Percentiles rank a stretch among this genome's conserved stretches.
These are phyloP conservation scores for Zaprionus camerounensis DNA, from an alignment of 1,140 invertebrate genomes.

Conservation along the genomic window DNA sequence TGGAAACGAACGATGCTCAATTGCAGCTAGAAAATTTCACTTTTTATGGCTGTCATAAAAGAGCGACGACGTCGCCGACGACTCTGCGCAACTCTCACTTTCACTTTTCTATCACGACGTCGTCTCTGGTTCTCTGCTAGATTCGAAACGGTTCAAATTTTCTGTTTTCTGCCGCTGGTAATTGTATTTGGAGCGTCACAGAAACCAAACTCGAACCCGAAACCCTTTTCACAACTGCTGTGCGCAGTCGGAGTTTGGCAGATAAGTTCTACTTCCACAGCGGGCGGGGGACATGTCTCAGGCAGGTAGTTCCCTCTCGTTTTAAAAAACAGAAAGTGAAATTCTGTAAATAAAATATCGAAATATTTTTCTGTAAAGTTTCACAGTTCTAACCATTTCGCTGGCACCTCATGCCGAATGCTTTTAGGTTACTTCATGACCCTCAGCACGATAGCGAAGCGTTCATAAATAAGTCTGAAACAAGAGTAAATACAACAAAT, in stretches of 20 bases:
- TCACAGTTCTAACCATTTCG: neutral
- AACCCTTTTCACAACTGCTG: slow-evolving; percentile 62
- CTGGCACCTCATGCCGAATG: neutral
- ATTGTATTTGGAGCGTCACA: slow-evolving; percentile 73
- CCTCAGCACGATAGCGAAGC: slow-evolving; percentile 37
- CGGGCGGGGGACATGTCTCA: slow-evolving; percentile 31
- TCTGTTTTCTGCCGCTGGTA: slow-evolving; percentile 39
- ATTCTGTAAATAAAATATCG: neutral
- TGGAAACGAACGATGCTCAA: slow-evolving; percentile 32
- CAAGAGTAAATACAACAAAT: slow-evolving; percentile 55
- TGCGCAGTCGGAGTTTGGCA: slow-evolving; percentile 32
- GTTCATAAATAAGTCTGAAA: slow-evolving; percentile 61
- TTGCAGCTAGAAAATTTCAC: slow-evolving; percentile 69
- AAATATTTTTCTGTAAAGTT: neutral
- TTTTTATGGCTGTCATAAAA: slow-evolving; percentile 80
- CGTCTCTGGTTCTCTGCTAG: slow-evolving; percentile 52
- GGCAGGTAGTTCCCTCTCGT: slow-evolving; percentile 4
- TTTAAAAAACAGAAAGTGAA: slow-evolving; percentile 3
- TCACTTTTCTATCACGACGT: slow-evolving; percentile 55
- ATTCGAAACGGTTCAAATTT: slow-evolving; percentile 69
- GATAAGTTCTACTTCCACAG: slow-evolving; percentile 67
- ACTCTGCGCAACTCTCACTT: slow-evolving; percentile 56
- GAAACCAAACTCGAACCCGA: slow-evolving; percentile 30
- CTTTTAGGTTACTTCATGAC: slow-evolving; percentile 34
- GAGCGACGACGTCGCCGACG: slow-evolving; percentile 3